Conservation (phyloP, 2,888 invertebrate species). For the Pyrochroa serraticornis region DNA sequence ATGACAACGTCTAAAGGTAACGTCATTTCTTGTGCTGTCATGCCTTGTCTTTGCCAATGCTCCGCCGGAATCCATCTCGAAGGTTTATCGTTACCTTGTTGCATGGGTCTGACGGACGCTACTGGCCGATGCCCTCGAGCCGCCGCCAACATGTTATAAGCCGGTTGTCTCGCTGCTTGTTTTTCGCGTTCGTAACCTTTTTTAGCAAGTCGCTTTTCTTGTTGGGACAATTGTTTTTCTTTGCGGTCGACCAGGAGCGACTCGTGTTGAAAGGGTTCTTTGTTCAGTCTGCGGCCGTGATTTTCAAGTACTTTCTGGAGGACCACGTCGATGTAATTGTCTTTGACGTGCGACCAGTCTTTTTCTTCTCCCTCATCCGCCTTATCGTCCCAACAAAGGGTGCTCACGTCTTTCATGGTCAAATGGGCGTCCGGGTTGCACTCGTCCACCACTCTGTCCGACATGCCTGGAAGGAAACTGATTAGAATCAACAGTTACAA, state of each 20-base stretch:
- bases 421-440: slow-evolving; percentile 95
- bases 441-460: slow-evolving; percentile 97
- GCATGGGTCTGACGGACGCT: slow-evolving; percentile 81
- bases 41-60: slow-evolving; percentile 91
- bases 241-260: slow-evolving; percentile 92
- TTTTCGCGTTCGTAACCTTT: slow-evolving; percentile 94
- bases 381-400: slow-evolving; percentile 89
- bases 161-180: slow-evolving; percentile 66
- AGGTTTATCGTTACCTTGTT: slow-evolving; percentile 58
- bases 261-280: slow-evolving; percentile 95
- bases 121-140: slow-evolving; percentile 57
- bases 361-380: slow-evolving; percentile 81
- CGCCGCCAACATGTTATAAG: slow-evolving; percentile 44
- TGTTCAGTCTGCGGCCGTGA: slow-evolving; percentile 70
- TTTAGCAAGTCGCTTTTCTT: slow-evolving; percentile 91
- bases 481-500: too few species aligned
- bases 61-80: slow-evolving; percentile 84
- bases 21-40: slow-evolving; percentile 95
- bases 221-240: slow-evolving; percentile 91
- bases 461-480: slow-evolving; percentile 66
- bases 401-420: slow-evolving; percentile 87
- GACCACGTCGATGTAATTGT: slow-evolving; percentile 81
- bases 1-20: slow-evolving; percentile 89
- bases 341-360: slow-evolving; percentile 73
- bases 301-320: slow-evolving; percentile 75